Percentiles rank a stretch among this genome's conserved stretches.
Conservation (phyloP, 1,140 invertebrate genomes). For the Oedothorax gibbosus region DNA sequence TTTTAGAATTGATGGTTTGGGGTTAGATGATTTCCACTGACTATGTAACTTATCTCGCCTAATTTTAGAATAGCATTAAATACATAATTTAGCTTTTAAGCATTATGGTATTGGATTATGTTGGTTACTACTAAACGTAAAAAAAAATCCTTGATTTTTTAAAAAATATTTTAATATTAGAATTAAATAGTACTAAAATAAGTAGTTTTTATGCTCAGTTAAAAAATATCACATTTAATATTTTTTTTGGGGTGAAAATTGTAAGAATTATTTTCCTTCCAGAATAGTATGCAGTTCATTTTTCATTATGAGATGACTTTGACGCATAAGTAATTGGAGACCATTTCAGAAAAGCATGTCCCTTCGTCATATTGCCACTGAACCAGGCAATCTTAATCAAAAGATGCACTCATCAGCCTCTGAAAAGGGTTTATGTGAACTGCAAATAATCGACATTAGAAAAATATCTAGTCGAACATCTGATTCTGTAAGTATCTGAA, state of each 20-base stretch:
- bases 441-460: slow-evolving; percentile 51
- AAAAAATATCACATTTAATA: neutral
- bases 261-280: neutral
- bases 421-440: slow-evolving; percentile 55
- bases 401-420: slow-evolving; percentile 57
- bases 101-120: neutral
- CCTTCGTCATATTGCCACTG: slow-evolving; percentile 64
- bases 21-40: too few relatives aligned
- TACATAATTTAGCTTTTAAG: neutral
- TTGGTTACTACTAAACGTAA: neutral
- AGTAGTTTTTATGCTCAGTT: neutral
- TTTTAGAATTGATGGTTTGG: too few relatives aligned
- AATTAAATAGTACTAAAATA: neutral
- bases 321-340: slow-evolving; percentile 9
- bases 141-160: too few relatives aligned
- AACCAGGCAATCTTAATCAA: slow-evolving; percentile 64
- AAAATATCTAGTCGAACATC: slow-evolving; percentile 62
- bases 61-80: neutral
- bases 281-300: slow-evolving; percentile 9
- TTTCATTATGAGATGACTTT: slow-evolving; percentile 20
- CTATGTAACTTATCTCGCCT: too few relatives aligned
- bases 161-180: neutral
- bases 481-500: slow-evolving; percentile 63
- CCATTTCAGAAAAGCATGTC: slow-evolving; percentile 37
- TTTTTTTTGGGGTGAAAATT: neutral